Evolutionary conservation across 2,888 invertebrate genomes (phyloP), one percentile per base, ranked within the genome.

Genomic region (Stegana nigrithorax): DNA sequence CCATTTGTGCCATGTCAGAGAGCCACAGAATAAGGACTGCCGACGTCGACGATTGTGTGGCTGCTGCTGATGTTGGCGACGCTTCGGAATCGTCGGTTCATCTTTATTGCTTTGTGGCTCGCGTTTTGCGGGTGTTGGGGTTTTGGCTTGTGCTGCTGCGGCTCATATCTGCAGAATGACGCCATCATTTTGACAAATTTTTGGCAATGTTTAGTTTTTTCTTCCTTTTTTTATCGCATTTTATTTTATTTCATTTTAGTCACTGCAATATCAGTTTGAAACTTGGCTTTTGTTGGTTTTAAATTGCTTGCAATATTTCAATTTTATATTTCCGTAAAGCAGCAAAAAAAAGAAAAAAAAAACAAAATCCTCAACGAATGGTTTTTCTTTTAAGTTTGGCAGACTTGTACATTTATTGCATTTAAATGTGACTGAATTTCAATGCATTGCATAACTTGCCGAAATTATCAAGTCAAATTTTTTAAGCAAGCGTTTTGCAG

Each of bases 151-250:
- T 78, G 72, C 72, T 72, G 67, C 73, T 65, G 62, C 66, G 65
- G 45, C 65, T 59, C 36, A 68, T 79, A 71, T 77, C 72, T 77
- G 75, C 77, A 78, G 69, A 78, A 79, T 77, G 74, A 78, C 76
- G 78, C 81, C 78, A 81, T 79, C 81, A 81, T 76, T 80, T 78
- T 81, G 81, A 81, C 81, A 81, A 81, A 81, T 81, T 80, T 81
- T 81, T 81, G 78, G 78, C 78, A 77, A 73, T 70, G 73, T 36
- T 50, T 45, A 47, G 59, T 67, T 64, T 66, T 66, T 69, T 60
- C 53, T 32, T 21, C 32, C 60, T 62, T 55, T 53, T 61, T 36
- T 53, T 59, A 19, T 50, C 36, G 3, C 36, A 17, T 67, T 64
- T 68, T 70, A 57, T 39, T 69, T 55, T 47, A n/a, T n/a, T n/a